Conservation (phyloP, 2,888 invertebrate genomes). For the Pyrgus malvae region DNA sequence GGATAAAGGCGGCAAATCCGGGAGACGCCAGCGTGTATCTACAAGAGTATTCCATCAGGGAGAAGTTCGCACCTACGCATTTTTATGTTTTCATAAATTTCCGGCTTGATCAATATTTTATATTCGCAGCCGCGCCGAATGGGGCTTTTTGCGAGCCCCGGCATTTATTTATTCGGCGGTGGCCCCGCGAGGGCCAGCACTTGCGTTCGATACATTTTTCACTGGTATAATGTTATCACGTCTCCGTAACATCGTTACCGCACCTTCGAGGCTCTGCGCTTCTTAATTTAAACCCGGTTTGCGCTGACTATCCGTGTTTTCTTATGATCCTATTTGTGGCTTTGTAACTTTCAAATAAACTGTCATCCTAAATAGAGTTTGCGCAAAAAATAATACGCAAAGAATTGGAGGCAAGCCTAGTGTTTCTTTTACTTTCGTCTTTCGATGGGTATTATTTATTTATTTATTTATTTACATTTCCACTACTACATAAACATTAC, state of each 20-base stretch:
- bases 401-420: no score
- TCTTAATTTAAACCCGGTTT: constrained; percentile 23
- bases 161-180: constrained; percentile 40
- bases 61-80: constrained; percentile 60
- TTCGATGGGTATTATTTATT: no score
- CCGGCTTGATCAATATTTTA: constrained; percentile 76
- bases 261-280: constrained; percentile 18
- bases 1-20: constrained; percentile 22
- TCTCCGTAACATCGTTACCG: constrained; percentile 34
- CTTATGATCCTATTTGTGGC: neutral
- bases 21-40: constrained; percentile 22
- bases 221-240: constrained; percentile 70
- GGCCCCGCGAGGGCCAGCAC: constrained; percentile 39
- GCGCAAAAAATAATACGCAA: no score
- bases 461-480: no score
- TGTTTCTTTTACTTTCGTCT: no score
- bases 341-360: no score
- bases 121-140: constrained; percentile 61
- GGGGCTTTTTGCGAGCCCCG: constrained; percentile 48
- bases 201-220: constrained; percentile 68
- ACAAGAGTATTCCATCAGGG: constrained; percentile 66
- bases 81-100: constrained; percentile 80
- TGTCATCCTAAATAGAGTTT: no score
- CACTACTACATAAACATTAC: no score
- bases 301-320: no score